A percentile compares a stretch with the other conserved stretches of the same genome.
phyloP scores from a whole-genome alignment of 2,888 invertebrate genomes.

The Anoncus sp. region DNA sequence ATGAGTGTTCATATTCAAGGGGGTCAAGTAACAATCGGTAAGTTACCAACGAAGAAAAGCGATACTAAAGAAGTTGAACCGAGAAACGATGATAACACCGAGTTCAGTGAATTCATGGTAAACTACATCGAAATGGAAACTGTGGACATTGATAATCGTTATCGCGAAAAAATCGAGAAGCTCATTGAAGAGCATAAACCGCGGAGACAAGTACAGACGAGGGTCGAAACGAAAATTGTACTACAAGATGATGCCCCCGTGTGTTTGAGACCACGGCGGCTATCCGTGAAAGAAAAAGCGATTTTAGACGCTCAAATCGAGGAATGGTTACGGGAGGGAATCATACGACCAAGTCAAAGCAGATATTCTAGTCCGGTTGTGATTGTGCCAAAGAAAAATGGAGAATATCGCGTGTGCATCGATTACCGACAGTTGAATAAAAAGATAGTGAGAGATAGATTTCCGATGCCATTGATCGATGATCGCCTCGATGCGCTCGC shows the following conservation, averaged over 20 bases:
- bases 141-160: not conserved
- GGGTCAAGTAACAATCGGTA: slow-evolving; percentile 10
- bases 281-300: slow-evolving; percentile 13
- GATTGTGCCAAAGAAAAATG: slow-evolving; percentile 12
- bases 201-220: slow-evolving; percentile 62
- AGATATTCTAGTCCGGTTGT: slow-evolving; percentile 16
- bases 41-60: not conserved
- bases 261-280: slow-evolving; percentile 7
- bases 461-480: slow-evolving; percentile 70
- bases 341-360: slow-evolving; percentile 13
- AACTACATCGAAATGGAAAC: not conserved
- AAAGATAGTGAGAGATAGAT: slow-evolving; percentile 64
- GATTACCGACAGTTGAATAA: slow-evolving; percentile 67
- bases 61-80: not conserved
- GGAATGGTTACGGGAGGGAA: slow-evolving; percentile 11
- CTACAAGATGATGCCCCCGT: slow-evolving; percentile 68
- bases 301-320: slow-evolving; percentile 12
- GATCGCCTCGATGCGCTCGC: slow-evolving; percentile 65
- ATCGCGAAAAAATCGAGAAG: slow-evolving; percentile 14
- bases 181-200: slow-evolving; percentile 68
- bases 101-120: not conserved
- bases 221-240: slow-evolving; percentile 71
- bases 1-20: slow-evolving; percentile 16
- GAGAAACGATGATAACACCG: not conserved
- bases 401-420: slow-evolving; percentile 56